These are phyloP conservation scores for Caerostris darwini DNA, from an alignment of 1,140 invertebrate genomes.

Conservation along the genomic window DNA sequence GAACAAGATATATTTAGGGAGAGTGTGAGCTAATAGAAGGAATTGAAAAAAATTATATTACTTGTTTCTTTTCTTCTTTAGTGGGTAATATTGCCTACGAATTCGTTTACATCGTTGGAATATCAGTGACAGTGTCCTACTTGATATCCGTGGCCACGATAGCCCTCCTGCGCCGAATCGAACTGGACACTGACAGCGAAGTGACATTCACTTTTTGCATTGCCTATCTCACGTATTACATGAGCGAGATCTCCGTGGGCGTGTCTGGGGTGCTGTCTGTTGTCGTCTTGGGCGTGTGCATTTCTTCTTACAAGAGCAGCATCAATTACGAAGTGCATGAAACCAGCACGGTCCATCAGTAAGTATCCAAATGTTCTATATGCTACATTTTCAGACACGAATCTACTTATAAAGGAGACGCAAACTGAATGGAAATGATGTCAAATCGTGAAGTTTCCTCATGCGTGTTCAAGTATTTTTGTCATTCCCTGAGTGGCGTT, in stretches of 20 bases:
- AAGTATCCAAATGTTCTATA: slow-evolving; percentile 1
- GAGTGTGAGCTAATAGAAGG: no score
- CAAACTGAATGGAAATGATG: no score
- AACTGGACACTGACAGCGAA: slow-evolving; percentile 82
- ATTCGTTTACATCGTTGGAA: slow-evolving; percentile 80
- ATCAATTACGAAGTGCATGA: slow-evolving; percentile 83
- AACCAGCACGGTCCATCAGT: slow-evolving; percentile 81
- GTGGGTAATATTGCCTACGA: slow-evolving; percentile 79
- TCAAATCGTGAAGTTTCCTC: no score
- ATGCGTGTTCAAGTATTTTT: no score
- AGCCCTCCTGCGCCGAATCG: slow-evolving; percentile 81
- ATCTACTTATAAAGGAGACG: no score
- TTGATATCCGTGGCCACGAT: slow-evolving; percentile 81
- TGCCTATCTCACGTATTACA: slow-evolving; percentile 83
- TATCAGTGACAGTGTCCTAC: slow-evolving; percentile 82
- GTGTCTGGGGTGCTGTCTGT: slow-evolving; percentile 83
- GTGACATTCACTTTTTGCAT: slow-evolving; percentile 82
- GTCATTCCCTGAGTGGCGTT: no score
- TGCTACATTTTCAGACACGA: no score
- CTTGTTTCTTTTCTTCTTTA: slow-evolving; percentile 44
- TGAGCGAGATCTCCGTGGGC: slow-evolving; percentile 81
- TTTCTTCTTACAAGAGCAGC: slow-evolving; percentile 82
- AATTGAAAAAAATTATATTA: not conserved
- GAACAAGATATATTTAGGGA: no score
- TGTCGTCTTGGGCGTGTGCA: slow-evolving; percentile 82